Conservation (phyloP, 2,797 vertebrate species). For the Channallabes apus region DNA sequence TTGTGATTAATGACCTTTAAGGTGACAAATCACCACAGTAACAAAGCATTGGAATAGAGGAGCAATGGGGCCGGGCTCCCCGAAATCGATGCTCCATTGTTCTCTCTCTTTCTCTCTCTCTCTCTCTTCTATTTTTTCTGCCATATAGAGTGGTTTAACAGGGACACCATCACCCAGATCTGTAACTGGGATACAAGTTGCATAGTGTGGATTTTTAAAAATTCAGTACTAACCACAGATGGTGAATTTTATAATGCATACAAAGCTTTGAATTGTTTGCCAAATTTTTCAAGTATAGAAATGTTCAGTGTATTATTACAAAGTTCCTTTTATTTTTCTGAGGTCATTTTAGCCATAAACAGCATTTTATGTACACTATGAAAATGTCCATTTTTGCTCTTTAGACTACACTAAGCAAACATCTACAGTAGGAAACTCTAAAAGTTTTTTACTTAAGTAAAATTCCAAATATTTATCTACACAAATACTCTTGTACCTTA, state of each 20-base stretch:
- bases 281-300: background rate
- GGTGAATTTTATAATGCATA: background rate
- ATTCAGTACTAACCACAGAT: background rate
- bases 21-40: slow-evolving; percentile 68
- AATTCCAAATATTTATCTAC: background rate
- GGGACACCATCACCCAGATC: slow-evolving; percentile 53
- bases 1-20: slow-evolving; percentile 71
- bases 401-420: background rate
- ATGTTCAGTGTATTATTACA: background rate
- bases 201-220: slow-evolving; percentile 20
- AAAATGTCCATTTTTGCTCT: background rate
- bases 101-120: no score
- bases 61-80: slow-evolving; percentile 39
- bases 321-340: no score
- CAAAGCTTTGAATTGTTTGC: background rate
- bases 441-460: background rate
- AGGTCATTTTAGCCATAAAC: background rate
- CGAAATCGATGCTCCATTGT: slow-evolving; percentile 59
- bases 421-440: no score
- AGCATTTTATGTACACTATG: background rate
- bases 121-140: background rate
- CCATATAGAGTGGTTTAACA: slow-evolving; percentile 33
- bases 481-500: background rate
- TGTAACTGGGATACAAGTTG: slow-evolving; percentile 42
- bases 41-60: slow-evolving; percentile 49